These are phyloP conservation scores for Dolichotis patagonum DNA, from an alignment of 2,113 vertebrate genomes.

Conservation along the genomic window DNA sequence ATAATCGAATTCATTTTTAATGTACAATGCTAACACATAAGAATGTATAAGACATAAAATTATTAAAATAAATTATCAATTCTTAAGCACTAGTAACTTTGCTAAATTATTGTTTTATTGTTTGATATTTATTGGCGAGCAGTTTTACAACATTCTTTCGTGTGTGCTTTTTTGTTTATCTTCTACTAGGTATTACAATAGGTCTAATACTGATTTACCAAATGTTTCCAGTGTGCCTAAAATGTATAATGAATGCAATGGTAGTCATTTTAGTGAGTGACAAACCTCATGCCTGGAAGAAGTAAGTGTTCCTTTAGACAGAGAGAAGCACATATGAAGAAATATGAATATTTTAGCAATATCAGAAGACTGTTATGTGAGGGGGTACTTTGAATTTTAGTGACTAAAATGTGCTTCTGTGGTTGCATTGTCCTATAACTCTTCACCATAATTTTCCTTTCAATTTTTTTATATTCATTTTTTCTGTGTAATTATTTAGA, in stretches of 20 bases:
- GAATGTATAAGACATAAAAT: constrained; percentile 33
- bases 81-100: constrained; percentile 22
- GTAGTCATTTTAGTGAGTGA: constrained; percentile 70
- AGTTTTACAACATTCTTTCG: constrained; percentile 60
- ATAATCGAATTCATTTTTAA: constrained; percentile 56
- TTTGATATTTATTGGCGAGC: constrained; percentile 38
- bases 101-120: constrained; percentile 45
- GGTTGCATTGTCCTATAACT: constrained; percentile 27
- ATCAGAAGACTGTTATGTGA: constrained; percentile 40
- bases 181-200: constrained; percentile 52
- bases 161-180: not conserved
- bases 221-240: constrained; percentile 52
- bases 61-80: constrained; percentile 44
- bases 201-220: constrained; percentile 35
- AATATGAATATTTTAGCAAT: not conserved
- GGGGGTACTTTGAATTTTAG: constrained; percentile 51
- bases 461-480: constrained; percentile 44
- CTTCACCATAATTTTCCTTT: constrained; percentile 41
- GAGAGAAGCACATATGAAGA: constrained; percentile 57
- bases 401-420: constrained; percentile 58
- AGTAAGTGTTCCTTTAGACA: constrained; percentile 55
- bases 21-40: not conserved
- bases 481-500: constrained; percentile 57
- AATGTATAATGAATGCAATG: constrained; percentile 29
- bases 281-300: constrained; percentile 64